phyloP scores from a whole-genome alignment of 2,113 vertebrate genomes.

The Apistogramma diplotaenia region DNA sequence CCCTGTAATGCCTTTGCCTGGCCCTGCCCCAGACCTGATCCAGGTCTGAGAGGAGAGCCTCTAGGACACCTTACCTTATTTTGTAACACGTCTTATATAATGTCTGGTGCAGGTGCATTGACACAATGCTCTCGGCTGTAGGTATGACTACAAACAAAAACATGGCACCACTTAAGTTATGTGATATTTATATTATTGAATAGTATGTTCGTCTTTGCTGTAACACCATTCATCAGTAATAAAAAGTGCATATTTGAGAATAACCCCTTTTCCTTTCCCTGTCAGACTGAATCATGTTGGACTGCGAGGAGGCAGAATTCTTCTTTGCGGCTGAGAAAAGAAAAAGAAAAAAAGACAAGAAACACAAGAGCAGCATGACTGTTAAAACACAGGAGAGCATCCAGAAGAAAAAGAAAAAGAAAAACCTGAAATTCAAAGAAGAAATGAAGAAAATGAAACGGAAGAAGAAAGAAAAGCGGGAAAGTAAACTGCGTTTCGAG shows the following conservation, averaged over 20 bases:
- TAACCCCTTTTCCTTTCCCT: not conserved
- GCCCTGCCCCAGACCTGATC: too few relatives aligned
- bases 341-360: constrained; percentile 53
- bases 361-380: not conserved
- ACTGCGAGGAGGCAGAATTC: constrained; percentile 1
- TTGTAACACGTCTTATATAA: too few relatives aligned
- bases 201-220: not conserved
- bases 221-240: not conserved
- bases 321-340: constrained; percentile 2
- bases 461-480: constrained; percentile 42
- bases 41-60: too few relatives aligned
- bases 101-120: not conserved
- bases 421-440: not conserved
- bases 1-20: too few relatives aligned
- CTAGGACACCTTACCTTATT: too few relatives aligned
- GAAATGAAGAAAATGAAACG: constrained; percentile 10
- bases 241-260: not conserved
- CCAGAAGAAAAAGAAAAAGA: constrained; percentile 30
- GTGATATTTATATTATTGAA: not conserved
- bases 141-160: not conserved
- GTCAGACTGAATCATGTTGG: constrained; percentile 51
- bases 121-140: not conserved
- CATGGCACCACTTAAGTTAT: not conserved
- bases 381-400: not conserved
- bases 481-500: not conserved